phyloP scores from a whole-genome alignment of 1,140 invertebrate genomes.

The Aphaenogaster floridana region DNA sequence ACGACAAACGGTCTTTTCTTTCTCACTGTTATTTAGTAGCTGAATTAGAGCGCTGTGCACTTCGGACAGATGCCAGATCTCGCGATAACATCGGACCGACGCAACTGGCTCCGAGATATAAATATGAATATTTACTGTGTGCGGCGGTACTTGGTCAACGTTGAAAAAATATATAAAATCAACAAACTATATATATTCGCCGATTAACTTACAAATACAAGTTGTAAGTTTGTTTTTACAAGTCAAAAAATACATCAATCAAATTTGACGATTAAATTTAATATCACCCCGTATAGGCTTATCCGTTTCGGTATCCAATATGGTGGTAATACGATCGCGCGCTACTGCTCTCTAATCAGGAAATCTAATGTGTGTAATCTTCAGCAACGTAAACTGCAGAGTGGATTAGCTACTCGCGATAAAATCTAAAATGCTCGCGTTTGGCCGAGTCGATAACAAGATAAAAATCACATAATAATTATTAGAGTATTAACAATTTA shows the following conservation, averaged over 20 bases:
- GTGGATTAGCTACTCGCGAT: constrained; percentile 63
- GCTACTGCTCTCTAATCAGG: constrained; percentile 68
- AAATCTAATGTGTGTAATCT: constrained; percentile 51
- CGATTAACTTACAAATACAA: background rate
- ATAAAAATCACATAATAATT: constrained; percentile 33
- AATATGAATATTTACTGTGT: constrained; percentile 28
- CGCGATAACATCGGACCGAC: constrained; percentile 69
- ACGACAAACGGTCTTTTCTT: constrained; percentile 42
- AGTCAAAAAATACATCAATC: background rate
- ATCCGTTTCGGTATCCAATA: constrained; percentile 60
- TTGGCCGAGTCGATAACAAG: background rate
- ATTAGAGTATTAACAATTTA: background rate
- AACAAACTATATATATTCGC: background rate
- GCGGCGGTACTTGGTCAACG: background rate
- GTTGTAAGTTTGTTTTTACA: background rate
- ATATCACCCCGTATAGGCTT: too few relatives aligned
- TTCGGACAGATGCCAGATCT: constrained; percentile 79
- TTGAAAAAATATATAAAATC: background rate
- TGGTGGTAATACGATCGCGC: constrained; percentile 74
- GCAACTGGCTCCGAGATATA: constrained; percentile 33
- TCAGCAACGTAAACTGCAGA: constrained; percentile 6
- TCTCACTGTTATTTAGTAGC: constrained; percentile 66
- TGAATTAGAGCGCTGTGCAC: constrained; percentile 68
- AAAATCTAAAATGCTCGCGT: constrained; percentile 56
- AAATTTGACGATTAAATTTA: constrained; percentile 19